Evolutionary conservation across 2,113 vertebrate genomes (phyloP), one percentile per base, ranked within the genome.

Genomic region (Dipodomys merriami): DNA sequence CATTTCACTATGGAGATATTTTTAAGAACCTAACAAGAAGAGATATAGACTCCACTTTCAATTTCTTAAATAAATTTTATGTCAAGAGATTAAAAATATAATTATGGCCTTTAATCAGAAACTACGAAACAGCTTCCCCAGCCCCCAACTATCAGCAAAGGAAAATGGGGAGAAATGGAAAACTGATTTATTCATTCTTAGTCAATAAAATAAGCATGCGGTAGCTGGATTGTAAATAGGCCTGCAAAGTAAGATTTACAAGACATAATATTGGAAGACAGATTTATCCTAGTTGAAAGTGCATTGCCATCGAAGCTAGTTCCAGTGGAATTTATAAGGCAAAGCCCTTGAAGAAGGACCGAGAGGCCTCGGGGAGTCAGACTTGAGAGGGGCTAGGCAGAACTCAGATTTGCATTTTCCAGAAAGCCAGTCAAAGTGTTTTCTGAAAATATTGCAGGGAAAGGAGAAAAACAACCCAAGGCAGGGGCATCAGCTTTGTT

Each of bases 141-240:
- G 53, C 53, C 15, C 97, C 96, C 97, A 97, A 98, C 96, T 97
- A 97, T 96, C 94, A 96, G 96, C 94, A 94, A 68, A 87, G 91
- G 96, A 96, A 95, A 97, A 94, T 83, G 90, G 39, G 93, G 86
- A 96, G 97, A 97, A 96, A 95, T 96, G 96, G 96, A 97, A 98
- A 97, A 97, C 95, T 96, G 97, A 98, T 97, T 98, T 98, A 98
- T 97, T 97, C 96, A 88, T 97, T 97, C 93, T 74, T 89, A 96
- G 96, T 97, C 96, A 97, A 97, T 97, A 97, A 98, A 97, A 95
- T 95, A 97, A 97, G 97, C 96, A 96, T 85, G 97, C 97, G 96
- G 98, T 98, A 98, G 98, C 98, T 91, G 92, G 93, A 95, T 49
- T 97, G 97, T 97, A 98, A 97, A 97, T 97, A 97, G 97, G 95